phyloP scores from a whole-genome alignment of 2,888 invertebrate species.

The Ectobius pallidus region DNA sequence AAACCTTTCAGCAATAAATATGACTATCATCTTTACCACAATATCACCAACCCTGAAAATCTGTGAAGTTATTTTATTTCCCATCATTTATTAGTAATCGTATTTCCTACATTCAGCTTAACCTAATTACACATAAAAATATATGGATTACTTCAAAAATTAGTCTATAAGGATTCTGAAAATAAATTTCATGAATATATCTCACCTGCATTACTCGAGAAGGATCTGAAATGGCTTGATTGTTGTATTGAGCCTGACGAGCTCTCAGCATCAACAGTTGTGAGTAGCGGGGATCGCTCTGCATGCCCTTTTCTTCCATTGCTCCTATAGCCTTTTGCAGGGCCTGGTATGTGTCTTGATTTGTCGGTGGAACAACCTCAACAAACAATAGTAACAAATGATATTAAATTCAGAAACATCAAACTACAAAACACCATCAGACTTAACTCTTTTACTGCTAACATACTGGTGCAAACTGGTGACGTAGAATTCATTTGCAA shows the following conservation, averaged over 20 bases:
- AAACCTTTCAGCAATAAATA: too few relatives aligned
- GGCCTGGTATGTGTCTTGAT: slow-evolving; percentile 50
- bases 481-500: too few relatives aligned
- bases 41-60: too few relatives aligned
- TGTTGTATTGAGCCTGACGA: slow-evolving; percentile 9
- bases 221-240: neutral
- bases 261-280: slow-evolving; percentile 50
- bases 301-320: slow-evolving; percentile 60
- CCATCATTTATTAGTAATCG: too few relatives aligned
- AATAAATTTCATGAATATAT: neutral
- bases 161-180: too few relatives aligned
- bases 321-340: slow-evolving; percentile 54
- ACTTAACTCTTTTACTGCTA: too few relatives aligned
- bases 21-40: too few relatives aligned
- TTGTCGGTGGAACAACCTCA: neutral
- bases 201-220: slow-evolving; percentile 4
- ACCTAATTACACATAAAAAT: too few relatives aligned
- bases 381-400: neutral
- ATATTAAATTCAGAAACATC: neutral
- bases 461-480: too few relatives aligned
- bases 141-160: too few relatives aligned
- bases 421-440: neutral
- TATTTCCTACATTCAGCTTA: too few relatives aligned
- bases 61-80: too few relatives aligned
- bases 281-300: slow-evolving; percentile 57